phyloP scores from a whole-genome alignment of 2,888 invertebrate genomes.

The Chalcis sispes region DNA sequence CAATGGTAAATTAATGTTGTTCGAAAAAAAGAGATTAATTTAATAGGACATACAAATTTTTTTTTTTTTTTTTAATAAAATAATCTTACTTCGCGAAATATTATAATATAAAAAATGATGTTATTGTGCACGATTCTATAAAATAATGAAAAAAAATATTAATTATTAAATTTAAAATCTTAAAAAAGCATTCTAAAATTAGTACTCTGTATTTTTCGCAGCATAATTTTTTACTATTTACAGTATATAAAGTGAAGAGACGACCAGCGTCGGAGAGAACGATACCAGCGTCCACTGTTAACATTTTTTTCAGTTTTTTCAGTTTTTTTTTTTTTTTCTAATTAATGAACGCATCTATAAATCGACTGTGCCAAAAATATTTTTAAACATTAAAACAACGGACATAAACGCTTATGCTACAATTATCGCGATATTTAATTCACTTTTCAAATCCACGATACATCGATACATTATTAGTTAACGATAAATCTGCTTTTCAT shows the following conservation, averaged over 20 bases:
- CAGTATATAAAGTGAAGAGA: constrained; percentile 50
- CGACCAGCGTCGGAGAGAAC: constrained; percentile 66
- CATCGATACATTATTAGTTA: constrained; percentile 19
- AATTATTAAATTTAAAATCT: background rate
- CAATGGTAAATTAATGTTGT: too few relatives aligned
- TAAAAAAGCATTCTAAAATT: background rate
- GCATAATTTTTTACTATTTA: background rate
- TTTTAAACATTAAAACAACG: constrained; percentile 18
- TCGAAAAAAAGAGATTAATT: too few relatives aligned
- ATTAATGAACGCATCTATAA: too few relatives aligned
- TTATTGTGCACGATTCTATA: too few relatives aligned
- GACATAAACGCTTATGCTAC: background rate
- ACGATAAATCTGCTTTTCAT: constrained; percentile 8
- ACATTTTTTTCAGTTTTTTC: constrained; percentile 13
- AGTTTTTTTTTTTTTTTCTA: constrained; percentile 7
- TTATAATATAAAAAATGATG: too few relatives aligned
- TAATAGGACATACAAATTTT: too few relatives aligned
- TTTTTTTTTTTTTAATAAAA: too few relatives aligned
- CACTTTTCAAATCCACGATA: constrained; percentile 1
- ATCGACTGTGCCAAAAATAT: too few relatives aligned
- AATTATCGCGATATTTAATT: background rate
- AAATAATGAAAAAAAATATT: too few relatives aligned
- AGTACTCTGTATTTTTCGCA: background rate
- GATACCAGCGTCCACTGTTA: constrained; percentile 64
- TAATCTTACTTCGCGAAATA: too few relatives aligned